Base-by-base conservation (phyloP, 2,113 vertebrate species). In the Scortum barcoo region DNA sequence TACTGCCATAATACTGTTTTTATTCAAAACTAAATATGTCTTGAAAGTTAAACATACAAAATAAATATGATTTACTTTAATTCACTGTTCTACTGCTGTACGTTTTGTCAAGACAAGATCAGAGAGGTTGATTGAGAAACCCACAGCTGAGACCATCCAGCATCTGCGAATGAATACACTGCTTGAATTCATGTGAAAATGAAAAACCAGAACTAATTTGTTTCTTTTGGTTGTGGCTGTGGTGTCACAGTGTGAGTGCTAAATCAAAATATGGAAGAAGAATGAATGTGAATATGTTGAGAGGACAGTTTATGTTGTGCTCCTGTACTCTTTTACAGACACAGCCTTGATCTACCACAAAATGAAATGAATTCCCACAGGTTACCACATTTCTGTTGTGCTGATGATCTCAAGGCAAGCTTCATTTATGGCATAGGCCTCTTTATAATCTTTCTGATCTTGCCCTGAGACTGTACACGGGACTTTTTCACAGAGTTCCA, bases 291-390 rank as follows among this genome's bases (percentile, higher is more conserved):
- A 81, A 62, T n/a, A 38, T 69, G 13, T 51, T 46, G 9, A 73
- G 48, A 81, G 30, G 54, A 38, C 30, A 60, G 14, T 60, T 73
- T 57, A 66, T 66, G 79, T 78, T 92, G 95, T 96, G 95, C 95
- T 96, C 94, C 87, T 93, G 96, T 96, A 96, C 96, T 97, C 96
- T 96, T 97, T 98, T 97, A 97, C 97, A 97, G 97, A 97, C 96
- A 79, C 89, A 76, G 75, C 69, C 76, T 51, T 82, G 40, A 70
- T 91, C 89, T 87, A 60, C 57, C 38, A 79, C 22, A 72, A 75
- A 72, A 73, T 86, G 51, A 82, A 80, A 51, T 22, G 0, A 70
- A 54, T 65, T 62, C 36, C 57, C 51, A 46, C 38, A 80, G 80
- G 62, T 75, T 83, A 85, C 73, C 58, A 72, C 46, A 82, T 78